Evolutionary conservation across 1,140 invertebrate genomes (phyloP).

Genomic region (Drosophila subobscura): DNA sequence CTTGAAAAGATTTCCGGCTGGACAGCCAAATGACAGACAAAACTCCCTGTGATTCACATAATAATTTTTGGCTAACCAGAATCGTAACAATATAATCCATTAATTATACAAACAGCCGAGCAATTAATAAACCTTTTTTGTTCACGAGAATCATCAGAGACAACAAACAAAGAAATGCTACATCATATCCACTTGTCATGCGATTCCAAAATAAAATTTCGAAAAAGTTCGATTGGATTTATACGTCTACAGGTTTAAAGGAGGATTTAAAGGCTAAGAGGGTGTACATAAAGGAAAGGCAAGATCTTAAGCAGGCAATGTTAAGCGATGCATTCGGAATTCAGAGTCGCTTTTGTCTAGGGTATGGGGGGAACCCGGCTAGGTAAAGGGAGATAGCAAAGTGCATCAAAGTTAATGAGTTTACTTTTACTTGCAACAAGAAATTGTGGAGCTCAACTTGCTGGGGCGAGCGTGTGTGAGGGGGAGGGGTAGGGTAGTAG

Average conservation of each 20-base stretch:
- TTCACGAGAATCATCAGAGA: slow-evolving; percentile 2
- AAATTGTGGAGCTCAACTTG: slow-evolving; percentile 12
- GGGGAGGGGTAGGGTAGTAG: neutral
- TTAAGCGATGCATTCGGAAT: slow-evolving; percentile 40
- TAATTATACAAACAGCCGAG: slow-evolving; percentile 49
- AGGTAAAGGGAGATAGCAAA: slow-evolving; percentile 5
- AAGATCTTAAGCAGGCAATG: slow-evolving; percentile 29
- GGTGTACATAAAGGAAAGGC: neutral
- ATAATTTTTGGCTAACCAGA: slow-evolving; percentile 54
- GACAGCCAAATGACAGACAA: slow-evolving; percentile 25
- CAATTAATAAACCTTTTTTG: slow-evolving; percentile 44
- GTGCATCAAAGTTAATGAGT: slow-evolving; percentile 32
- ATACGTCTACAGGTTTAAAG: slow-evolving; percentile 6
- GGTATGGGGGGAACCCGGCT: neutral
- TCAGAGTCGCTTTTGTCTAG: neutral
- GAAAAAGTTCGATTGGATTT: slow-evolving; percentile 22
- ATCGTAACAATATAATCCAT: slow-evolving; percentile 46
- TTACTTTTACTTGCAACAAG: slow-evolving; percentile 40
- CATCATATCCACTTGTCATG: slow-evolving; percentile 49
- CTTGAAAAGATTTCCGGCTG: slow-evolving; percentile 53
- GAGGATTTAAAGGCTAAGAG: slow-evolving; percentile 16
- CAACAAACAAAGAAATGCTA: slow-evolving; percentile 48
- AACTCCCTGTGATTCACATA: slow-evolving; percentile 24
- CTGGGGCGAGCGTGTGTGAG: neutral
- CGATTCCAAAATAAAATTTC: slow-evolving; percentile 51